These are phyloP conservation scores for Tetanocera ferruginea DNA, from an alignment of 2,888 invertebrate species.

Conservation along the genomic window DNA sequence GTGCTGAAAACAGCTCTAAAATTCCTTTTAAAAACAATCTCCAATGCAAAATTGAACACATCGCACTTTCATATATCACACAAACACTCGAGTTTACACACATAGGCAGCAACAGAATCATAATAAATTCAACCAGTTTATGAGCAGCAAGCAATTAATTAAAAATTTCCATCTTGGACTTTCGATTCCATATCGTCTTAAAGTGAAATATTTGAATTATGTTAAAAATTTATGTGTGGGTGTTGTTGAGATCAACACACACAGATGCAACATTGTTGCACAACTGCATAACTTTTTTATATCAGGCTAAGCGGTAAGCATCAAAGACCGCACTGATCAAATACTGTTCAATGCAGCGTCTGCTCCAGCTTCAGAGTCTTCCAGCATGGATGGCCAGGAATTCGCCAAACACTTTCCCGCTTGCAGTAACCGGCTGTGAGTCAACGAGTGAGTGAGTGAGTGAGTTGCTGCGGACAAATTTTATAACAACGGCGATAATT, in stretches of 20 bases:
- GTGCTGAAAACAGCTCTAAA: no score
- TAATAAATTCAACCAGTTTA: not conserved
- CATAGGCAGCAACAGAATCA: not conserved
- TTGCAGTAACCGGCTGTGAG: not conserved
- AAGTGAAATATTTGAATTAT: constrained; percentile 23
- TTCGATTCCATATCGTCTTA: not conserved
- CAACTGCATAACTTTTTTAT: not conserved
- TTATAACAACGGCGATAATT: constrained; percentile 37
- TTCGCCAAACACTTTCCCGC: constrained; percentile 17
- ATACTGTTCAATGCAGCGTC: not conserved
- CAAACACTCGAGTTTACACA: no score
- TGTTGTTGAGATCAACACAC: constrained; percentile 1
- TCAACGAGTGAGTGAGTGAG: constrained; percentile 25
- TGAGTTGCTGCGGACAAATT: constrained; percentile 33
- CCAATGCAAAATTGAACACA: no score
- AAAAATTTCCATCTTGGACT: not conserved
- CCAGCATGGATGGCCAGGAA: not conserved
- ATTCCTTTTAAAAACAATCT: no score
- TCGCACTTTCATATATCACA: no score
- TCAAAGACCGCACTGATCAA: constrained; percentile 19
- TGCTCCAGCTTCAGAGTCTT: not conserved
- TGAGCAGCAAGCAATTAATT: constrained; percentile 1
- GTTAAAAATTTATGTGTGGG: constrained; percentile 26
- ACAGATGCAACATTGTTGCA: not conserved
- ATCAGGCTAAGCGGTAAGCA: not conserved